Evolutionary conservation across 2,113 vertebrate genomes (phyloP), one percentile per base, ranked within the genome.

Genomic region (Amphiprion percula): DNA sequence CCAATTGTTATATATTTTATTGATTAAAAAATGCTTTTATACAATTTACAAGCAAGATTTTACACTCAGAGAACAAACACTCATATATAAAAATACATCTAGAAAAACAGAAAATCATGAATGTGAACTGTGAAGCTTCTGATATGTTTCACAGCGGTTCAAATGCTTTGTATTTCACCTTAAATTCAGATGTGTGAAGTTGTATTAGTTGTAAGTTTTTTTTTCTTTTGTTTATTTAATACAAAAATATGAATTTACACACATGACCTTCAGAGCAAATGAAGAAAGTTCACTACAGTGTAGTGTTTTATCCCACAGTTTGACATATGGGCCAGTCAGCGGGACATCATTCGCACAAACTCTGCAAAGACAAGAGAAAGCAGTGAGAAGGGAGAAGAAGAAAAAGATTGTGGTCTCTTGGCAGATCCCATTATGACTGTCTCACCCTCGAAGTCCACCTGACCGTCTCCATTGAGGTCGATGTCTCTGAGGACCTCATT

Each of bases 391-490:
- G 55, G 14, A 19, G 33, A 24, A 23, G 11, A 62, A 24, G 28
- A 63, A 1, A 3, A 52, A 4, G 23, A 55, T 50, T 9, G 30
- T 0, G 0, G 12, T 23, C 2, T 4, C 4, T n/a, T 12, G 14
- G 21, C 3, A 30, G 1, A 5, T 74, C 26, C 26, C 11, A 23
- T 4, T 2, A 0, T 56, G 16, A 56, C 7, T 39, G 2, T 26
- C 54, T 84, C 87, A 99, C 98, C 98, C 94, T 99, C 97, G 0
- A 99, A 99, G 88, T 99, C 97, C 64, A 99, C 96, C 85, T 95
- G 93, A 10, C 97, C 97, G 0, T 98, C 98, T 5, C 97, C 96
- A 0, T 99, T 98, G 84, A 98, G 95, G 91, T 99, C 97, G 0
- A 96, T 94, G 0, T 99, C 97, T 21, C 88, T 92, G 33, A 99